Evolutionary conservation across 2,113 vertebrate genomes (phyloP), one percentile per base, ranked within the genome.

Genomic region (Misgurnus anguillicaudatus): DNA sequence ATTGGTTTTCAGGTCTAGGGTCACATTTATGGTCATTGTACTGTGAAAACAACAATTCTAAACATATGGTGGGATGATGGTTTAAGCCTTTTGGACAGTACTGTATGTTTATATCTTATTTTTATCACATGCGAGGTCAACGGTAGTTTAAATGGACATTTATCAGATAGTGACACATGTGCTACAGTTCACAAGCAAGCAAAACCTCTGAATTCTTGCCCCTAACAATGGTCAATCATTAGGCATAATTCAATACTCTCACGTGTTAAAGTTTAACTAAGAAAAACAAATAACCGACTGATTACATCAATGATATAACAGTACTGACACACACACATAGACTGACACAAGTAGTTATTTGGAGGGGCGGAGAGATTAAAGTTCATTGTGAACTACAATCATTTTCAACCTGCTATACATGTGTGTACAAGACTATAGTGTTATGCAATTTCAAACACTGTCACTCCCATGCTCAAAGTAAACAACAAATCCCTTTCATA

Each of bases 191-290:
- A 51, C 48, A 51, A 51, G 11, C 48, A 51, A 0, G 1, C 3
- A 5, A 67, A 47, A 1, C n/a, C 19, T 48, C 11, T 47, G 11
- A 68, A 5, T 38, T 47, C 5, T 38, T 13, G 6, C 31, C 38
- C 24, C n/a, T 31, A 70, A n/a, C 48, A 70, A 55, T 17, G 9
- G 19, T 61, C n/a, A 58, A 74, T 61, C 71, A 74, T 62, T 64
- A 36, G 48, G 24, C 21, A 19, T 48, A 14, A 74, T 4, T 10
- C 10, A 45, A 31, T 31, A 31, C 24, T 31, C 24, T 31, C 24
- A 31, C 5, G 11, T 13, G 58, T 3, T 62, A 64, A 64, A 64
- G 24, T 75, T 75, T 45, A 64, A 64, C 69, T 57, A 72, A 19
- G 7, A 24, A 53, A 51, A 74, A 61, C 39, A 9, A 9, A 60